Percentiles rank a stretch among this genome's conserved stretches.
These are phyloP conservation scores for Tragelaphus scriptus DNA, from an alignment of 2,113 vertebrate genomes.

Conservation along the genomic window DNA sequence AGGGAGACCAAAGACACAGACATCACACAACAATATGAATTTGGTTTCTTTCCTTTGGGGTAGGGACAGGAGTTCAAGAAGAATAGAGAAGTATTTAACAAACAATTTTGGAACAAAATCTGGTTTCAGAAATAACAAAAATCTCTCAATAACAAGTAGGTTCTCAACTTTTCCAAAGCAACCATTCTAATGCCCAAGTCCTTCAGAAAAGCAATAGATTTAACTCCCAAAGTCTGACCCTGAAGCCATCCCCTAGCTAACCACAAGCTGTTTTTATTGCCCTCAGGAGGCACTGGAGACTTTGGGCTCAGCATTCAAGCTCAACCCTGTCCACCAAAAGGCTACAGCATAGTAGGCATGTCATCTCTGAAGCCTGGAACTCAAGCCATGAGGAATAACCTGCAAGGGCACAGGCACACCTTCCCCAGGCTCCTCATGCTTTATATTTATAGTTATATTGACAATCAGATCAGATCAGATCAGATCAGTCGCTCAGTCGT, in stretches of 20 bases:
- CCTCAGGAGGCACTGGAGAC: not conserved
- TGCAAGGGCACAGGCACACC: not conserved
- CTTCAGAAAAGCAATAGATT: constrained; percentile 38
- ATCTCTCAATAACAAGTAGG: constrained; percentile 22
- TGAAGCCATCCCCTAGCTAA: not conserved
- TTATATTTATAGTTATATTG: not conserved
- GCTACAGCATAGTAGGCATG: not conserved
- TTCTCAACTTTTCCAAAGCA: constrained; percentile 37
- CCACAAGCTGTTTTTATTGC: not conserved
- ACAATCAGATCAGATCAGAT: too few species aligned
- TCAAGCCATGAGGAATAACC: not conserved
- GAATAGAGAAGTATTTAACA: constrained; percentile 22
- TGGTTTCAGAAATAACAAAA: constrained; percentile 57
- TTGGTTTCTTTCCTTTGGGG: constrained; percentile 16
- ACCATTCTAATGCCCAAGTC: constrained; percentile 28
- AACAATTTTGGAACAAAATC: not conserved
- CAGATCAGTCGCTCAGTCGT: too few species aligned
- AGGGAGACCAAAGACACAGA: not conserved
- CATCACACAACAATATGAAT: not conserved
- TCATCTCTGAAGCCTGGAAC: not conserved
- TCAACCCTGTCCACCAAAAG: not conserved
- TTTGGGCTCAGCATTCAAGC: not conserved
- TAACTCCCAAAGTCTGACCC: not conserved
- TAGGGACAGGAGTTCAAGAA: not conserved
- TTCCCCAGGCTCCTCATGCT: not conserved